A percentile compares a stretch with the other conserved stretches of the same genome.
These are phyloP conservation scores for Pyrrhosoma nymphula DNA, from an alignment of 2,888 invertebrate species.

Conservation along the genomic window DNA sequence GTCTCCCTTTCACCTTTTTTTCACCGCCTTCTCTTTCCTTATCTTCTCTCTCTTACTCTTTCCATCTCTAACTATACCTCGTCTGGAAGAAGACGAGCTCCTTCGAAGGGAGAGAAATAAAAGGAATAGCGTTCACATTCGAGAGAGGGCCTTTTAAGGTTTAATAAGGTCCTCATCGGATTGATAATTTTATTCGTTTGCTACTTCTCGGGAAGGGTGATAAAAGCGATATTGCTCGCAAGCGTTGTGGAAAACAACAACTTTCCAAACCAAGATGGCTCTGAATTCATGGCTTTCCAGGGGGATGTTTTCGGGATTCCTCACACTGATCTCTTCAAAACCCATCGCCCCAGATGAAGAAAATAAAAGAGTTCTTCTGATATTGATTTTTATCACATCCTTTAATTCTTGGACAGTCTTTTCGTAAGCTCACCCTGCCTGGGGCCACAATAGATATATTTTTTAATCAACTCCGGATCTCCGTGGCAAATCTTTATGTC, in stretches of 20 bases:
- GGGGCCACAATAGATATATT: too few species aligned
- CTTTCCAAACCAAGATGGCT: background rate
- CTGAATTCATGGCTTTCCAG: background rate
- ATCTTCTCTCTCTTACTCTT: background rate
- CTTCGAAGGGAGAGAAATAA: background rate
- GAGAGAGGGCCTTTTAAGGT: background rate
- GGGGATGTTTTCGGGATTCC: background rate
- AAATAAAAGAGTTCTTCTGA: background rate
- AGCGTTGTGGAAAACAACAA: background rate
- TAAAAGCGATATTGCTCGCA: background rate
- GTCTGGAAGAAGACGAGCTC: background rate
- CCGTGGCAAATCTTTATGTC: too few species aligned
- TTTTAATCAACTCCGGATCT: too few species aligned
- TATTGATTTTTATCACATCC: background rate
- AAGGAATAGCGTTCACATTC: background rate
- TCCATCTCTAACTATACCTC: background rate
- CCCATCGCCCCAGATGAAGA: background rate
- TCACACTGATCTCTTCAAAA: background rate
- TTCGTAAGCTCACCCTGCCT: background rate
- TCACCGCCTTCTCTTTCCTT: background rate
- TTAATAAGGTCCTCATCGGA: slow-evolving; percentile 29
- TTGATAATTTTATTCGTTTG: slow-evolving; percentile 13
- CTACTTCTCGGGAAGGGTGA: background rate
- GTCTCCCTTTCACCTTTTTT: slow-evolving; percentile 21
- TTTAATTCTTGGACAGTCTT: background rate